Base-by-base conservation (phyloP, 2,113 vertebrate species). In the Crocuta crocuta region DNA sequence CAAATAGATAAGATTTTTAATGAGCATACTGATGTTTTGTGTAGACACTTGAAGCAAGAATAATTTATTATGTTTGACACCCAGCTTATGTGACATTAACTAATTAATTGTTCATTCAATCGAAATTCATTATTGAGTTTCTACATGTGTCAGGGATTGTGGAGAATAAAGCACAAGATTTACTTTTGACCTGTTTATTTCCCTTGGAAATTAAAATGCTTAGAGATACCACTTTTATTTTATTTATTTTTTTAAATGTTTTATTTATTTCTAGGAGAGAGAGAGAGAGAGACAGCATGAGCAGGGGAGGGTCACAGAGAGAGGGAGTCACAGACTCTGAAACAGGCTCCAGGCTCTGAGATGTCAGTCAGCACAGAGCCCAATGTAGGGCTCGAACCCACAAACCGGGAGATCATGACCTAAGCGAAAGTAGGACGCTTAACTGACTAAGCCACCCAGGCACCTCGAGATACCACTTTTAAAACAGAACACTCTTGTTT, bases 101-200 rank as follows among this genome's bases (percentile, higher is more conserved):
- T 92, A 78, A 88, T 93, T 89, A 86, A 82, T 83, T 96, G 31
- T 89, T 86, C 26, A 61, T 86, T 85, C 73, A 48, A 0, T 48
- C 7, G 8, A 93, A 97, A 83, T 70, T 91, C 73, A 53, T 91
- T 82, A 86, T 87, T 68, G 66, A 79, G 12, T 89, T 96, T 92
- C 26, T 74, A 23, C 7, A 39, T 13, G 31, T 84, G 39, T 45
- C 13, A 68, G 28, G 48, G 73, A 78, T 85, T 89, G 4, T 53
- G 33, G 68, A 55, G 24, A 48, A 79, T 26, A n/a, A 89, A 86
- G 19, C n/a, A 85, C 10, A 96, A 76, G 88, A 92, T 8, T 95
- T 79, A 68, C 24, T 80, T 85, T 95, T 74, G 63, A 53, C 12
- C 35, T 81, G 33, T 61, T 92, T 31, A 16, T 81, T 78, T 95